Conservation (phyloP, 2,797 vertebrate genomes). For the Galago senegalensis region DNA sequence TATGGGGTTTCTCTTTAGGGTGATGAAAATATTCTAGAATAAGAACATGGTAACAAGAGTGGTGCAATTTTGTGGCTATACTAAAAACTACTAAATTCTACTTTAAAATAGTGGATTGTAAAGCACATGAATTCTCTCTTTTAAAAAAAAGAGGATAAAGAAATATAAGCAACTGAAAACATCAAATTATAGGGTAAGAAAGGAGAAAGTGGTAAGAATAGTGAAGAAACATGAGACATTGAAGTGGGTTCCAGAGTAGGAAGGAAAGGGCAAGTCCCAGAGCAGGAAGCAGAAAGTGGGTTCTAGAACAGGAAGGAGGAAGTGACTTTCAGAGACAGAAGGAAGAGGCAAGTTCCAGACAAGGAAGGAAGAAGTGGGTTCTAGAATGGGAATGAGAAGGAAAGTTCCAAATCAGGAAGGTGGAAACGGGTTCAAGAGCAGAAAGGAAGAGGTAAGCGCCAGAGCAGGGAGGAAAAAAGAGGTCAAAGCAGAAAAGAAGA, state of each 20-base stretch:
- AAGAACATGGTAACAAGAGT: neutral
- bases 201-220: neutral
- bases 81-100: neutral
- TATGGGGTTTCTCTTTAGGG: neutral
- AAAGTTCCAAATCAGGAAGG: neutral
- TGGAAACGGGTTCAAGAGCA: neutral
- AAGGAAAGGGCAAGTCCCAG: neutral
- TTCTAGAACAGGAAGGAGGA: neutral
- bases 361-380: neutral
- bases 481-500: rapidly evolving
- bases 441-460: too few relatives aligned
- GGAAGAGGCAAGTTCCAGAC: too few relatives aligned
- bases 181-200: neutral
- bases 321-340: neutral
- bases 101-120: neutral
- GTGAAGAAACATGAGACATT: neutral
- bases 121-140: neutral
- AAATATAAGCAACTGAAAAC: neutral
- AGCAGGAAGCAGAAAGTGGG: rapidly evolving
- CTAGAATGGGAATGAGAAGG: neutral
- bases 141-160: neutral
- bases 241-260: neutral
- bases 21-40: neutral
- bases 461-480: neutral
- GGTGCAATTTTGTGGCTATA: neutral